Base-by-base conservation (phyloP, 2,797 vertebrate species). In the Hydrolagus colliei region DNA sequence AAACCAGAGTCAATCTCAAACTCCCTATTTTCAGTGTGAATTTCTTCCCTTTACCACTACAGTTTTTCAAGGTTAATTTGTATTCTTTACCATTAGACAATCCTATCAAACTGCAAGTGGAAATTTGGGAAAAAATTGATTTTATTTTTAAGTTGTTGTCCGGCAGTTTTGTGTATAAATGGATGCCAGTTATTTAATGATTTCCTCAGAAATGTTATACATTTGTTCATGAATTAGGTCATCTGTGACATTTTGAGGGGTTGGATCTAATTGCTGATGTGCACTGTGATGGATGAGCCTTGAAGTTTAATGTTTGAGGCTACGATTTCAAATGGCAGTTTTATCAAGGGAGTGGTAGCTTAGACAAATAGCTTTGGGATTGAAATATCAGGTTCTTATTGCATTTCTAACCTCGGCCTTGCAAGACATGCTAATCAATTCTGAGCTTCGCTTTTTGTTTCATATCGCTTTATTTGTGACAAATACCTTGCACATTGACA, bases 41-140 rank as follows among this genome's bases (percentile, higher is more conserved):
- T 68, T 68, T 11, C 18, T 41, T 84, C 18, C 41, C 65, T 35
- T 71, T 41, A 6, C 6, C 41, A 52, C 63, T 71, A 41, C 65
- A 84, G 41, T 71, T 71, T 84, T 63, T 71, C 65, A 84, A 84
- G 16, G 16, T 11, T 4, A 2, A 67, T 35, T 18, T 12, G 13
- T 20, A 82, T 10, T 63, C 71, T 71, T 84, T 84, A 35, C 71
- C 71, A 35, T 84, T 71, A 35, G 63, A 68, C 79, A 84, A 71
- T 84, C 63, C 79, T 68, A 84, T 84, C 79, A 68, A 71, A 84
- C 41, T 68, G 79, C 79, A 84, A 84, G 68, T 84, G 71, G 65
- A 67, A 84, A 84, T 52, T 84, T 63, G 35, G 63, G 71, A 84
- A 73, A 72, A 82, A 52, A 84, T 68, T 18, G 27, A 84, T 84